Base-by-base conservation (phyloP, 1,140 invertebrate genomes). In the Homalodisca vitripennis region DNA sequence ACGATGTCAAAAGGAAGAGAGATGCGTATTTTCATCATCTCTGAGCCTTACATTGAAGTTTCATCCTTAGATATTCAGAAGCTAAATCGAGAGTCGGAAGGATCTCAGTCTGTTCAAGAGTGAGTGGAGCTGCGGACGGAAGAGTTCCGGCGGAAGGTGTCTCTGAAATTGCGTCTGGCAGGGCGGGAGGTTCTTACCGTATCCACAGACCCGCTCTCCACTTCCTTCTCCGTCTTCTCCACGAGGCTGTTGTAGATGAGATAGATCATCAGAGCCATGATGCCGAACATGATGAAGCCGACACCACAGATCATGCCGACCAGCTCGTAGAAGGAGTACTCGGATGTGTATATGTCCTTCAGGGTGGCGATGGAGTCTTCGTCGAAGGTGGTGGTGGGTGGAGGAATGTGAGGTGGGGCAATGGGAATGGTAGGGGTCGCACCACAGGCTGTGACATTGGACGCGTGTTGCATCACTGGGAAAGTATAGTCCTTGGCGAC, bases 301-400 rank as follows among this genome's bases (percentile, higher is more conserved):
- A 66, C 63, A 13, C 63, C 63, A 31, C 32, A 47, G 24, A 66
- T 41, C 63, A 66, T 46, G 20, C 63, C 63, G 17, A 66, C 24
- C 10, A 66, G 63, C 41, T 66, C 32, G 34, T 66, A 66, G 24
- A 46, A 46, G 63, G 32, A 46, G 32, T 66, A 66, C 55, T 60
- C 55, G 55, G 24, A 27, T 2, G 55, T 30, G 55, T 60, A 60
- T 10, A 60, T 13, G 10, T 60, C 55, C 24, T 24, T 26, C 2
- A 60, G 55, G 27, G 55, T 60, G 34, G 17, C 17, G 34, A 41
- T 41, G 22, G 22, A 26, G 14, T 26, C 55, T n/a, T 60, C 55
- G 13, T 6, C 26, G 22, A 22, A 30, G 22, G 14, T 24, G 24
- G 14, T 24, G 55, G 27, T 13, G 14, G 27, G 24, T 26, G 55